phyloP scores from a whole-genome alignment of 1,140 invertebrate species.

The Anastatus disparis region DNA sequence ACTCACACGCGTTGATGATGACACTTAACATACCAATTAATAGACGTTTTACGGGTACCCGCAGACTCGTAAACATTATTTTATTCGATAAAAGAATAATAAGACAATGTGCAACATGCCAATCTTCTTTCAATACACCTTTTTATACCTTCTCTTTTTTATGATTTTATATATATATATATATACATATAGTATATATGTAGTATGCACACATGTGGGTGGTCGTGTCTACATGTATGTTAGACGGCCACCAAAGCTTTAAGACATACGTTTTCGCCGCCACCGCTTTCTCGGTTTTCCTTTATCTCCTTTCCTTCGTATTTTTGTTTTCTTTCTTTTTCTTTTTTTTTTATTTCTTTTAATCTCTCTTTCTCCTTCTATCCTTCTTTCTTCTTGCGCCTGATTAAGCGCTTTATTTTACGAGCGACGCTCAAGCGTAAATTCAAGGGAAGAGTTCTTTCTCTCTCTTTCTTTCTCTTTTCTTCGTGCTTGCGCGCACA shows the following conservation, averaged over 20 bases:
- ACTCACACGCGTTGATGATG: too few species aligned
- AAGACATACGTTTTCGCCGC: constrained; percentile 10
- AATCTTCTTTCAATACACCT: not conserved
- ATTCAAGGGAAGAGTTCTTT: too few species aligned
- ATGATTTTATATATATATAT: too few species aligned
- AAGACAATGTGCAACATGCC: too few species aligned
- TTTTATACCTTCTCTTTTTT: not conserved
- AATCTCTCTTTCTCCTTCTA: not conserved
- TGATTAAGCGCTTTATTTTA: constrained; percentile 35
- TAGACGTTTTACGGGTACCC: too few species aligned
- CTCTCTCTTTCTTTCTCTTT: too few species aligned
- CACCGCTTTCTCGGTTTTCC: constrained; percentile 7
- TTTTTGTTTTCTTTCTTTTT: not conserved
- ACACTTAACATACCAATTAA: too few species aligned
- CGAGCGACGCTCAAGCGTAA: constrained; percentile 12
- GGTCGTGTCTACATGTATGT: not conserved
- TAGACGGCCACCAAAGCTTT: too few species aligned
- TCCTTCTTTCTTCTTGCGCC: not conserved
- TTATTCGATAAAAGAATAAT: constrained; percentile 1
- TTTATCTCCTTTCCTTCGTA: not conserved
- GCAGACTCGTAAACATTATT: too few species aligned
- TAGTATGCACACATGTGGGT: constrained; percentile 25
- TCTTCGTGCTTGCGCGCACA: too few species aligned
- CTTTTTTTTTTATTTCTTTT: not conserved
- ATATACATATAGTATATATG: too few species aligned